These are phyloP conservation scores for Chionis minor DNA, from an alignment of 2,113 vertebrate species.

Conservation along the genomic window DNA sequence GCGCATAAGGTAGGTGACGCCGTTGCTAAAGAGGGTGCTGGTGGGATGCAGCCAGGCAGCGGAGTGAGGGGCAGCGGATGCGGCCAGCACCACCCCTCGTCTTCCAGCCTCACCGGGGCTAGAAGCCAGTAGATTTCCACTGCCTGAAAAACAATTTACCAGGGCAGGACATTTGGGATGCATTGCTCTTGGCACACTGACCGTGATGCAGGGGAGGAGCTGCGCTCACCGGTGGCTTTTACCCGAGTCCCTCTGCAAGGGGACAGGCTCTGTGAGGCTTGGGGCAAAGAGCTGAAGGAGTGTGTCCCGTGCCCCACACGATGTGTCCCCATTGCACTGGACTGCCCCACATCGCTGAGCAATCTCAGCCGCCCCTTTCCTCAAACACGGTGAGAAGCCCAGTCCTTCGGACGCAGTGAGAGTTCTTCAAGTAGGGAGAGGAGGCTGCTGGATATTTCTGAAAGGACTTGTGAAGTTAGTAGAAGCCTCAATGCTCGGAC, in stretches of 20 bases:
- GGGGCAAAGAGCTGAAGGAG: background rate
- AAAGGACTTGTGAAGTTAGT: background rate
- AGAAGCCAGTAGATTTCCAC: background rate
- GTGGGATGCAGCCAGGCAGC: background rate
- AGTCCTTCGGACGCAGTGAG: background rate
- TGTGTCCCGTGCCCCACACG: rapidly evolving
- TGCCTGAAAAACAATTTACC: background rate
- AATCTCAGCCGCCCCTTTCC: background rate
- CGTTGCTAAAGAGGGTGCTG: background rate
- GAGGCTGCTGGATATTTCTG: background rate
- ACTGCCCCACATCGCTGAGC: background rate
- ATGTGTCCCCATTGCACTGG: rapidly evolving
- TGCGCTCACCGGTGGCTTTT: background rate
- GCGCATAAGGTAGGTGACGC: background rate
- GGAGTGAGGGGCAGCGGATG: background rate
- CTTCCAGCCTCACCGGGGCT: background rate
- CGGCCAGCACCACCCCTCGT: background rate
- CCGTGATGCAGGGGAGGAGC: background rate
- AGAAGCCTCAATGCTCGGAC: background rate
- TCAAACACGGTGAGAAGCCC: rapidly evolving
- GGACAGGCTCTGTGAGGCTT: background rate
- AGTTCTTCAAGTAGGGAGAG: background rate
- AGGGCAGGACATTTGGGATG: background rate
- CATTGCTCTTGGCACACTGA: background rate
- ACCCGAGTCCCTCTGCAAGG: background rate